Base-by-base conservation (phyloP, 2,888 invertebrate genomes). In the Hydroisotoma schaefferi region DNA sequence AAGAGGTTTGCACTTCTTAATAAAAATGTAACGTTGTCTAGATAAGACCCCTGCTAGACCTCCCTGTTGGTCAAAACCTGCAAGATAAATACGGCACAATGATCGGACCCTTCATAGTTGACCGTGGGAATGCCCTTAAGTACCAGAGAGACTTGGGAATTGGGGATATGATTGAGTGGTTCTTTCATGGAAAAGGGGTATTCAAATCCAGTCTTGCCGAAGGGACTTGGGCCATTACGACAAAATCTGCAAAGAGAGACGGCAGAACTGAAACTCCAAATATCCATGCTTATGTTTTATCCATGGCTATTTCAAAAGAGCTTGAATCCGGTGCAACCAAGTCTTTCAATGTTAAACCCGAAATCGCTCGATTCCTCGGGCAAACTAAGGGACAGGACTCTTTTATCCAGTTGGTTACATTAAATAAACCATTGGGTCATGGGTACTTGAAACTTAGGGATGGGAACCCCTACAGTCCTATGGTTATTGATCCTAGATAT, bases 51-150 rank as follows among this genome's bases (percentile, higher is more conserved):
- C 37, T 51, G 10, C 47, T 70, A 15, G 55, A 70, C 51, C 59
- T 70, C 10, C 70, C 70, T 10, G 70, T 70, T 12, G 70, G 70
- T 5, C 58, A 61, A 48, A 55, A 62, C 20, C 26, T 70, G 8
- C 70, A 70, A 58, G 70, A 70, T 51, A 66, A 70, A 37, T 68
- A 66, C 49, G 70, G 68, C 2, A 61, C 63, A 1, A 43, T 65
- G 1, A 20, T 70, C 10, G 70, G 70, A 2, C 70, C 70, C 0
- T 70, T 70, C 51, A 37, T 59, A 29, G 63, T 70, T 1, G 53
- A 54, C 12, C 29, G 57, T 1, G 66, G 66, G n/a, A 54, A 38
- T 20, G 57, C 66, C 6, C 59, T 65, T 18, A 27, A 53, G 1
- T 52, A 56, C 28, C 60, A 65, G 10, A 38, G 67, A 8, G 60